These are phyloP conservation scores for Erebia epiphron DNA, from an alignment of 2,888 invertebrate genomes.

Conservation along the genomic window DNA sequence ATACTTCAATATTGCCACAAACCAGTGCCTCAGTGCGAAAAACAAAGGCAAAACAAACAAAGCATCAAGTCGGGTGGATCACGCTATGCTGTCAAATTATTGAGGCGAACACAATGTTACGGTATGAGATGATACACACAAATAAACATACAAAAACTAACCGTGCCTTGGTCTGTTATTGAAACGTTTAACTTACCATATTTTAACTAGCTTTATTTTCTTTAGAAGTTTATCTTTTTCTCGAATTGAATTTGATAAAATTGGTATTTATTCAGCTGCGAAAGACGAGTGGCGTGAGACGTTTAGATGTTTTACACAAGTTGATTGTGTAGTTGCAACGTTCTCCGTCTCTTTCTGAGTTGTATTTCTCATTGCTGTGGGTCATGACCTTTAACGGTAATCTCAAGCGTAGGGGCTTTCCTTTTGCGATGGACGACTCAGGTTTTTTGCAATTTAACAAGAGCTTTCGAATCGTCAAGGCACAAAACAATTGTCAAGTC, in stretches of 20 bases:
- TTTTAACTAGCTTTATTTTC: constrained; percentile 27
- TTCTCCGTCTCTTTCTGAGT: neutral
- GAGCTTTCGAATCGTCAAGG: too few species aligned
- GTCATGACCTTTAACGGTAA: too few species aligned
- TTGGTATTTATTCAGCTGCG: constrained; percentile 22
- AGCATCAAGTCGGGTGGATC: constrained; percentile 40
- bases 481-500: too few species aligned
- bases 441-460: too few species aligned
- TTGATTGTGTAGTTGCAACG: neutral
- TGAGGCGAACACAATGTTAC: constrained; percentile 47
- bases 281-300: constrained; percentile 23
- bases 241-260: constrained; percentile 18
- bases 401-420: too few species aligned
- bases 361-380: too few species aligned
- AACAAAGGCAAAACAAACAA: constrained; percentile 36
- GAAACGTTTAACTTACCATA: constrained; percentile 28
- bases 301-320: neutral
- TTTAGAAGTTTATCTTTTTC: constrained; percentile 19
- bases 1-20: constrained; percentile 9
- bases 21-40: constrained; percentile 21
- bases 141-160: constrained; percentile 29
- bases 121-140: constrained; percentile 28
- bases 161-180: constrained; percentile 24
- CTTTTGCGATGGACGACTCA: too few species aligned
- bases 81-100: constrained; percentile 45